Conservation (phyloP, 1,140 invertebrate genomes). For the Leucophenga varia region DNA sequence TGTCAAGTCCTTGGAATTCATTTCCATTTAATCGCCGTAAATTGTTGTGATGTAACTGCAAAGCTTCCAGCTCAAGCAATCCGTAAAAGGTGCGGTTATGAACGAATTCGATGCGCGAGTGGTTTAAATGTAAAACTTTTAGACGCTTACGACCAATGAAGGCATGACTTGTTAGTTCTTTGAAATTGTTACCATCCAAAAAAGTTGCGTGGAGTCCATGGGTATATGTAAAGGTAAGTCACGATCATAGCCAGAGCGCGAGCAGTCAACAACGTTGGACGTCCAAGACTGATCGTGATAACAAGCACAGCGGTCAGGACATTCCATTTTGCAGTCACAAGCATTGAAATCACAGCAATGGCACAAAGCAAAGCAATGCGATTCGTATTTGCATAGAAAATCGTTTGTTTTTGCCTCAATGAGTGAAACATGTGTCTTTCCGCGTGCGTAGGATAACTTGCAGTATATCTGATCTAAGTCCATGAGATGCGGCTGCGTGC, state of each 20-base stretch:
- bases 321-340: slow-evolving; percentile 94
- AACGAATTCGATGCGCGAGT: slow-evolving; percentile 80
- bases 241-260: slow-evolving; percentile 70
- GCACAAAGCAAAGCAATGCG: slow-evolving; percentile 86
- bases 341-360: slow-evolving; percentile 94
- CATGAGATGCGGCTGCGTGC: slow-evolving; percentile 83
- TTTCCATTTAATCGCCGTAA: slow-evolving; percentile 75
- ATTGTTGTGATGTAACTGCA: slow-evolving; percentile 81
- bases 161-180: slow-evolving; percentile 76
- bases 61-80: slow-evolving; percentile 74
- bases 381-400: slow-evolving; percentile 88
- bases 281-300: slow-evolving; percentile 92
- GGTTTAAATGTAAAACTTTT: slow-evolving; percentile 80
- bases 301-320: slow-evolving; percentile 86
- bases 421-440: slow-evolving; percentile 75
- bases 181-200: slow-evolving; percentile 84
- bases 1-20: slow-evolving; percentile 77
- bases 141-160: slow-evolving; percentile 88
- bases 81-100: slow-evolving; percentile 91
- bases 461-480: slow-evolving; percentile 87
- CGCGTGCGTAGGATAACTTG: slow-evolving; percentile 81
- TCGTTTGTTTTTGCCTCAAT: slow-evolving; percentile 82
- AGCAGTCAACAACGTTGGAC: slow-evolving; percentile 89
- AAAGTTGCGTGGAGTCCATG: slow-evolving; percentile 89
- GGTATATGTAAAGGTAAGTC: slow-evolving; percentile 80